Percentiles rank a stretch among this genome's conserved stretches.
phyloP scores from a whole-genome alignment of 2,797 vertebrate species.

The Borostomias antarcticus region DNA sequence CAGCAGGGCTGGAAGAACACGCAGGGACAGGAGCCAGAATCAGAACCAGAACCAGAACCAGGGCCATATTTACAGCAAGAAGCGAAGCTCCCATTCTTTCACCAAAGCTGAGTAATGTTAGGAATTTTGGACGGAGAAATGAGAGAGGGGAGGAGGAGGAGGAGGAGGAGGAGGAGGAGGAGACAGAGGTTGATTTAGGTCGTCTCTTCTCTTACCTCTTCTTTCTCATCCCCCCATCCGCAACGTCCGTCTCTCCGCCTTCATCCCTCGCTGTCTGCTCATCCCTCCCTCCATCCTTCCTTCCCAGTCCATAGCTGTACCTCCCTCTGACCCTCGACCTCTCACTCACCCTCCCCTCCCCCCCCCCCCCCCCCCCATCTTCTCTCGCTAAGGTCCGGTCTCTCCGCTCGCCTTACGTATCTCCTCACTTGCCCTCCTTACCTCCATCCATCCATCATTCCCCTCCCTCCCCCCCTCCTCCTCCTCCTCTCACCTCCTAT shows the following conservation, averaged over 20 bases:
- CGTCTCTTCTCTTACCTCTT: conserved; percentile 18
- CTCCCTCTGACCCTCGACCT: conserved; percentile 54
- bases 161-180: neutral
- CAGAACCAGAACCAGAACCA: conserved; percentile 28
- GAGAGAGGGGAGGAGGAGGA: neutral
- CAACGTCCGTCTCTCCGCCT: too few relatives aligned
- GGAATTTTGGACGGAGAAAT: too few relatives aligned
- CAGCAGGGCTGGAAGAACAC: conserved; percentile 71
- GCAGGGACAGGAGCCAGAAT: neutral
- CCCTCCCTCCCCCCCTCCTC: neutral
- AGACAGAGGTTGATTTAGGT: neutral
- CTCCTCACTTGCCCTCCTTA: neutral
- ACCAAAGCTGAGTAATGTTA: too few relatives aligned
- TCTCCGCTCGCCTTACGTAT: too few relatives aligned
- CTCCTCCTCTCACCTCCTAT: conserved; percentile 82
- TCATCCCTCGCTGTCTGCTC: neutral
- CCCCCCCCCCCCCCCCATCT: neutral
- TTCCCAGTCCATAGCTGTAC: neutral
- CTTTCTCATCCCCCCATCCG: neutral
- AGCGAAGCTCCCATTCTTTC: too few relatives aligned
- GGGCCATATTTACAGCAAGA: neutral
- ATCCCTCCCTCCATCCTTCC: neutral
- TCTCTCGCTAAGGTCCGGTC: too few relatives aligned
- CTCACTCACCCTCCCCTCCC: neutral
- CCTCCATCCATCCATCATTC: neutral